Evolutionary conservation across 2,888 invertebrate genomes (phyloP).

Genomic region (Sepioteuthis lessoniana): DNA sequence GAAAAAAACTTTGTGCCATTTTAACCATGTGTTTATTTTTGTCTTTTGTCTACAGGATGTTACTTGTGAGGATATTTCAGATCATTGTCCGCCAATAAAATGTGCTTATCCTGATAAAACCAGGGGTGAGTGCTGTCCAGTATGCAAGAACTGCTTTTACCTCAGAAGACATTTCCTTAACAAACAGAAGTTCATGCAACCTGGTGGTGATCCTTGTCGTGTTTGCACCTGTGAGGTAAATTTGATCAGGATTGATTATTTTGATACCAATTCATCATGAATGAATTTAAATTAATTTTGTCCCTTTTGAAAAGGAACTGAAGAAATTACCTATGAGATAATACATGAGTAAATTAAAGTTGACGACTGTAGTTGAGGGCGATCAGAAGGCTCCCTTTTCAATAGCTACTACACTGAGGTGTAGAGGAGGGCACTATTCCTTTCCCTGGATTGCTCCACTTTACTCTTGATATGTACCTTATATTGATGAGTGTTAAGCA

Average conservation of each 20-base stretch:
- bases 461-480: no score
- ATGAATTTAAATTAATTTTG: no score
- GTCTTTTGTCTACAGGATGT: not conserved
- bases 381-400: no score
- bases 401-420: no score
- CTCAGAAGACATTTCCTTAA: conserved; percentile 62
- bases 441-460: no score
- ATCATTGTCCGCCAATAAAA: conserved; percentile 58
- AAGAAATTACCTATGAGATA: not conserved
- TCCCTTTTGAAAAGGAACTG: not conserved
- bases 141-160: conserved; percentile 67
- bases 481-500: no score
- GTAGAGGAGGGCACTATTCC: no score
- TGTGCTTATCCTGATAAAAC: conserved; percentile 65
- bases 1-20: no score
- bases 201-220: conserved; percentile 61
- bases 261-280: not conserved
- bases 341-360: no score
- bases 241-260: not conserved
- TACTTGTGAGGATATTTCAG: conserved; percentile 41
- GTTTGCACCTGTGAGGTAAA: conserved; percentile 65
- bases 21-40: not conserved
- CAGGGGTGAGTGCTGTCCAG: conserved; percentile 65
- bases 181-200: conserved; percentile 68
- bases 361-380: no score